Evolutionary conservation across 1,140 invertebrate genomes (phyloP).

Genomic region (Harlomillsia oculata): DNA sequence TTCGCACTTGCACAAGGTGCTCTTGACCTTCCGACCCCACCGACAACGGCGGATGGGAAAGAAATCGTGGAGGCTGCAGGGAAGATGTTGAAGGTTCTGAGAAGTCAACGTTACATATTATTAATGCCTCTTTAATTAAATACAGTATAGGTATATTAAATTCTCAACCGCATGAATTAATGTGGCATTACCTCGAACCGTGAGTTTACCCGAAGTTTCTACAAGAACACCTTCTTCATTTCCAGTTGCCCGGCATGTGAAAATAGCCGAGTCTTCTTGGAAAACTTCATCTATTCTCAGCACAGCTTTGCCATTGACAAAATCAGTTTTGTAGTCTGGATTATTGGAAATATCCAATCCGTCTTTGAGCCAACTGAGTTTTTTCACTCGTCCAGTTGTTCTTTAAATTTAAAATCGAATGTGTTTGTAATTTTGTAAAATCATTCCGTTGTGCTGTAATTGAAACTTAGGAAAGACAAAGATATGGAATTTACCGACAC

Average conservation of each 20-base stretch:
- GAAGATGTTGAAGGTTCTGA: slow-evolving; percentile 51
- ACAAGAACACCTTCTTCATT: slow-evolving; percentile 55
- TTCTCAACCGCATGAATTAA: too few relatives aligned
- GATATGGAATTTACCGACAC: slow-evolving; percentile 42
- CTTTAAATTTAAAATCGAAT: slow-evolving; percentile 38
- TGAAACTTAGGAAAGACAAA: neutral
- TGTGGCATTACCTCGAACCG: slow-evolving; percentile 52
- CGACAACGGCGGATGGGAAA: slow-evolving; percentile 52
- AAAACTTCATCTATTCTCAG: slow-evolving; percentile 70
- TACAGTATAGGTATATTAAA: too few relatives aligned
- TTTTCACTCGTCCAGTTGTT: slow-evolving; percentile 48
- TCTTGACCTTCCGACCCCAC: slow-evolving; percentile 54
- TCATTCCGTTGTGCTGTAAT: too few relatives aligned
- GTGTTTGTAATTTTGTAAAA: too few relatives aligned
- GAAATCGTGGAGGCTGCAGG: slow-evolving; percentile 53
- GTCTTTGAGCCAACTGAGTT: slow-evolving; percentile 62
- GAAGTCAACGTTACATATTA: neutral
- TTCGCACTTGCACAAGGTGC: slow-evolving; percentile 37
- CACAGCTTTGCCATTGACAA: slow-evolving; percentile 47
- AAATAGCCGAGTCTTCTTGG: slow-evolving; percentile 68
- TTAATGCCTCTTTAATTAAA: too few relatives aligned
- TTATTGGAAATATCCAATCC: slow-evolving; percentile 55
- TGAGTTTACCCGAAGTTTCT: slow-evolving; percentile 61
- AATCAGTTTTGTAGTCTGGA: slow-evolving; percentile 56
- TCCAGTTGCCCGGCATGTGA: slow-evolving; percentile 54